Evolutionary conservation across 2,888 invertebrate genomes (phyloP).

Genomic region (Drosophila peninsularis): DNA sequence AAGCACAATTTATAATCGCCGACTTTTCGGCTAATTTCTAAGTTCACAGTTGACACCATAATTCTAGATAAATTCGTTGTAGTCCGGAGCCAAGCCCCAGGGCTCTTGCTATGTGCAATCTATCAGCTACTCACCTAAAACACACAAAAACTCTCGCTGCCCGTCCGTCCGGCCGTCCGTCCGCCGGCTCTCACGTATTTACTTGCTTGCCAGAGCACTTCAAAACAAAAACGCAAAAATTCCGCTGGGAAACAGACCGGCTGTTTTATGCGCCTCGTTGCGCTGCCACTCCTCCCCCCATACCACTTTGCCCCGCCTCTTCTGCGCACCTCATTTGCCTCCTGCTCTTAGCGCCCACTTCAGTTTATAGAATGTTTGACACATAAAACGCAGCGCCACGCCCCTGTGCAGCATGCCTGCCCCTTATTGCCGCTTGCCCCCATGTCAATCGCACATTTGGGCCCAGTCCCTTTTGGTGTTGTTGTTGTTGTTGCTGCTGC

Average conservation of each 20-base stretch:
- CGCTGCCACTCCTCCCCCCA: background rate
- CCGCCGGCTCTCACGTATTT: background rate
- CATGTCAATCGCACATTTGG: slow-evolving; percentile 22
- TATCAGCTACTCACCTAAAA: slow-evolving; percentile 23
- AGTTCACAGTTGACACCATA: background rate
- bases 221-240: slow-evolving; percentile 60
- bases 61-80: background rate
- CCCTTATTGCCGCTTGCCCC: background rate
- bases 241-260: slow-evolving; percentile 62
- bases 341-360: slow-evolving; percentile 30
- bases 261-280: slow-evolving; percentile 43
- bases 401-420: slow-evolving; percentile 17
- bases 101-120: slow-evolving; percentile 12
- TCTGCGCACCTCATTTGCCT: slow-evolving; percentile 6
- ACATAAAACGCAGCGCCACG: slow-evolving; percentile 65
- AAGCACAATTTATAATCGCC: too few relatives aligned
- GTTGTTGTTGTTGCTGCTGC: slow-evolving; percentile 16
- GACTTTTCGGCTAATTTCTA: background rate
- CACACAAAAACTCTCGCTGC: slow-evolving; percentile 1
- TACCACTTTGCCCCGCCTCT: background rate
- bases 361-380: slow-evolving; percentile 71
- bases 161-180: background rate
- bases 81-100: background rate
- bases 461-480: slow-evolving; percentile 9
- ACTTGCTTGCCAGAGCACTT: slow-evolving; percentile 39